These are phyloP conservation scores for Phalacrocorax aristotelis DNA, from an alignment of 2,113 vertebrate genomes.

Conservation along the genomic window DNA sequence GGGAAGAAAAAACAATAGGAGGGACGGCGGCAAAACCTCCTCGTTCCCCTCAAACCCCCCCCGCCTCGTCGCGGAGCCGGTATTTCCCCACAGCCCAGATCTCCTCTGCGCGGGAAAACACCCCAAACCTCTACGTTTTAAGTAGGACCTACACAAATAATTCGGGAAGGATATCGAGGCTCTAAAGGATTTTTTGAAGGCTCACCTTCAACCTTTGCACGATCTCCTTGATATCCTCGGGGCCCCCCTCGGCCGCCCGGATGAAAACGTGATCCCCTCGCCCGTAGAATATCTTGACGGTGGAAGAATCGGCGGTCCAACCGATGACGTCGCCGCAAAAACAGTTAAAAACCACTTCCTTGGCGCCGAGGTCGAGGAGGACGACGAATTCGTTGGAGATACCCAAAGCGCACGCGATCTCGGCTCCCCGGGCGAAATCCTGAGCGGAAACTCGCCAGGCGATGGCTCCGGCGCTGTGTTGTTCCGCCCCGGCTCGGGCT, in stretches of 20 bases:
- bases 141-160: background rate
- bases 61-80: too few species aligned
- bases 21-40: rapidly evolving
- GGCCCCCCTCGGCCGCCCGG: conserved; percentile 75
- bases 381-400: conserved; percentile 86
- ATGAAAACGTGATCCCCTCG: conserved; percentile 88
- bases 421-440: conserved; percentile 81
- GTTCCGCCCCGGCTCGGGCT: conserved; percentile 80
- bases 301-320: conserved; percentile 83
- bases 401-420: conserved; percentile 81
- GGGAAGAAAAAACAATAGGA: background rate
- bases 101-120: rapidly evolving
- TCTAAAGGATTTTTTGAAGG: too few species aligned
- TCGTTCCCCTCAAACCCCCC: background rate
- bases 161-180: too few species aligned
- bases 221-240: conserved; percentile 87
- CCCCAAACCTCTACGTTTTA: background rate
- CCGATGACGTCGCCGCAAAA: conserved; percentile 92
- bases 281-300: conserved; percentile 88
- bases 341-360: conserved; percentile 93
- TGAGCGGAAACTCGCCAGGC: conserved; percentile 83
- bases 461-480: conserved; percentile 79
- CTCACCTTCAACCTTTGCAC: conserved; percentile 92
- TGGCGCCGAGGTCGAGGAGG: conserved; percentile 81
- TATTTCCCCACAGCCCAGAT: background rate